Percentiles rank a stretch among this genome's conserved stretches.
Evolutionary conservation across 2,113 vertebrate genomes (phyloP).

Genomic region (Stomatorhinus ivindoensis): DNA sequence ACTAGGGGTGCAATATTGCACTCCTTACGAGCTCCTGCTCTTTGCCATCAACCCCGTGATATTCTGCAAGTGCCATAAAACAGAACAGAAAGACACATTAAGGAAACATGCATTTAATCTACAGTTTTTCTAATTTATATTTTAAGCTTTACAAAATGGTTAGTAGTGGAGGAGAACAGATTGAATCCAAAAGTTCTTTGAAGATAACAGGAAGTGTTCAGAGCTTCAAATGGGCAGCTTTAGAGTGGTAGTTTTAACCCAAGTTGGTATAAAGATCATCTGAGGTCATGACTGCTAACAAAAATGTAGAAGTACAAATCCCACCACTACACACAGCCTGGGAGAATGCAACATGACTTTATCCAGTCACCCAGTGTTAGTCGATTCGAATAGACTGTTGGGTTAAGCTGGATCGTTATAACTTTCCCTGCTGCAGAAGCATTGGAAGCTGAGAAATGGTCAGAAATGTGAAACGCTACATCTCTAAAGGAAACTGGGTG

Average conservation of each 20-base stretch:
- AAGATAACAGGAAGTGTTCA: not conserved
- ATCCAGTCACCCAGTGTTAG: not conserved
- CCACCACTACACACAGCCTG: not conserved
- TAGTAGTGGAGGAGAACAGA: not conserved
- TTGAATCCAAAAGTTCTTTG: not conserved
- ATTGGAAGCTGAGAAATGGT: not conserved
- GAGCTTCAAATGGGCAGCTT: not conserved
- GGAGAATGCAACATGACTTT: not conserved
- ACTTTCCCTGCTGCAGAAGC: not conserved
- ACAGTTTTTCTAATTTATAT: not conserved
- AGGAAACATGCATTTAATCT: not conserved
- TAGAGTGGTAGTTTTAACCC: not conserved
- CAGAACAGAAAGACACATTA: not conserved
- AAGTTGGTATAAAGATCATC: not conserved
- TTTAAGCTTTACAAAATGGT: not conserved
- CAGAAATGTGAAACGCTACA: not conserved
- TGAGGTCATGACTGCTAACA: not conserved
- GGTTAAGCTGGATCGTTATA: not conserved
- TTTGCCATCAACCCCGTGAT: not conserved
- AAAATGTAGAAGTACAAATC: not conserved
- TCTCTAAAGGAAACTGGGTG: not conserved
- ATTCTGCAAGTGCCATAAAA: not conserved
- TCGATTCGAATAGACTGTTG: not conserved
- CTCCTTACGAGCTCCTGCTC: constrained; percentile 21
- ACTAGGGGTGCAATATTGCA: constrained; percentile 41